These are phyloP conservation scores for Orthosia incerta DNA, from an alignment of 2,888 invertebrate species.

Conservation along the genomic window DNA sequence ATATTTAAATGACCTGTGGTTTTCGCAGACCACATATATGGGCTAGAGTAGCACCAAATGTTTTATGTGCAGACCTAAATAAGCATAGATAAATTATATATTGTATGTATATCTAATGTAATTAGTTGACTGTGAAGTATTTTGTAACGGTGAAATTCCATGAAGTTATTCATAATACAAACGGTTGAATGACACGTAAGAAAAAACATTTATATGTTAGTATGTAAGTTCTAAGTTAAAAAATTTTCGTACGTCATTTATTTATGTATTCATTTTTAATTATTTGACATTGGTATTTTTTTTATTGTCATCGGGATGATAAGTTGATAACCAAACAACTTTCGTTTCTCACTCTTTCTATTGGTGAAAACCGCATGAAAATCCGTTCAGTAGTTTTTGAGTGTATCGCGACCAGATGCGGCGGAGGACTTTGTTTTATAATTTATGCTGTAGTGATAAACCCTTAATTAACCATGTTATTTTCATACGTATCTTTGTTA, in stretches of 20 bases:
- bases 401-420: too few species aligned
- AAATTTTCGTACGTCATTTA: not conserved
- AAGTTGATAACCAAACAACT: too few species aligned
- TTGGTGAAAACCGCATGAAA: too few species aligned
- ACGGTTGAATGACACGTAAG: slow-evolving; percentile 38
- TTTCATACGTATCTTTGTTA: slow-evolving; percentile 38
- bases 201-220: slow-evolving; percentile 1
- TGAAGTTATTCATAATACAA: not conserved
- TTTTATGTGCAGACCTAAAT: slow-evolving; percentile 44
- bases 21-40: slow-evolving; percentile 27
- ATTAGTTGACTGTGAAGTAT: slow-evolving; percentile 37
- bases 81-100: slow-evolving; percentile 48
- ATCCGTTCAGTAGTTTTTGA: too few species aligned
- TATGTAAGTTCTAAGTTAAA: not conserved
- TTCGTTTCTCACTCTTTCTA: too few species aligned
- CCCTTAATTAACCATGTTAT: slow-evolving; percentile 36
- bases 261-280: not conserved
- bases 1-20: slow-evolving; percentile 34
- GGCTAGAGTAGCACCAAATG: slow-evolving; percentile 19
- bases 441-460: too few species aligned
- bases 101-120: slow-evolving; percentile 57
- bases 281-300: not conserved
- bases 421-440: too few species aligned
- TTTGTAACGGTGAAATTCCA: slow-evolving; percentile 53
- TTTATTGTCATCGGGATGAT: not conserved